Percentiles rank a stretch among this genome's conserved stretches.
These are phyloP conservation scores for Tricholaema leucomelas DNA, from an alignment of 2,113 vertebrate genomes.

Conservation along the genomic window DNA sequence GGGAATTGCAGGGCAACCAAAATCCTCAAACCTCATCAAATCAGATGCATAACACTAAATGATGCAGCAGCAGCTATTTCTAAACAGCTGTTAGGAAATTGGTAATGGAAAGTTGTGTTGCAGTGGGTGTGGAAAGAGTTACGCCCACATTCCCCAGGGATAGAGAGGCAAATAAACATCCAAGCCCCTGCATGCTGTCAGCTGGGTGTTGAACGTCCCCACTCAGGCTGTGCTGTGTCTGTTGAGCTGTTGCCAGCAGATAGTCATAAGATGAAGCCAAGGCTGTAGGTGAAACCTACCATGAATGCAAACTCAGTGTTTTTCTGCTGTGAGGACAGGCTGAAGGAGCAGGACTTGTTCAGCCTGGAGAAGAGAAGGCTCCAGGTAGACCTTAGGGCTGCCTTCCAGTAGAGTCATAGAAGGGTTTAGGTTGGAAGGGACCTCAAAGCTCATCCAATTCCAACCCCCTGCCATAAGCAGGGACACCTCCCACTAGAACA, in stretches of 20 bases:
- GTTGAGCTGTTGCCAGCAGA: background rate
- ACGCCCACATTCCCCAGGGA: constrained; percentile 27
- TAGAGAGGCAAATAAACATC: constrained; percentile 2
- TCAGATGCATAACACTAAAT: background rate
- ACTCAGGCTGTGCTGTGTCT: background rate
- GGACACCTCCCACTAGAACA: too few species aligned
- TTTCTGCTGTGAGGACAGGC: too few species aligned
- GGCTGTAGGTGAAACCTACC: too few species aligned
- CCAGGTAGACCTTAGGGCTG: too few species aligned
- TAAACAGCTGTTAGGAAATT: constrained; percentile 20
- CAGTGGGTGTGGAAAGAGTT: background rate
- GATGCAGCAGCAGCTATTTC: background rate
- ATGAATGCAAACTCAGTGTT: too few species aligned
- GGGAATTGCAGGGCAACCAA: background rate
- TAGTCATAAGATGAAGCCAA: too few species aligned
- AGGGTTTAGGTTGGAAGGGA: too few species aligned
- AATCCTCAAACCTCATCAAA: background rate
- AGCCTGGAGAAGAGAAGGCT: too few species aligned
- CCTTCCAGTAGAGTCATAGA: too few species aligned
- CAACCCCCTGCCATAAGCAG: too few species aligned
- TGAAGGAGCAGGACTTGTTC: too few species aligned
- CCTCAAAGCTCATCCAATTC: too few species aligned
- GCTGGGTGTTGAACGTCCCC: background rate
- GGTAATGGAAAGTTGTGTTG: constrained; percentile 34
- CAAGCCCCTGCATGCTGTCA: background rate